phyloP scores from a whole-genome alignment of 2,888 invertebrate genomes.

The Tillus elongatus region DNA sequence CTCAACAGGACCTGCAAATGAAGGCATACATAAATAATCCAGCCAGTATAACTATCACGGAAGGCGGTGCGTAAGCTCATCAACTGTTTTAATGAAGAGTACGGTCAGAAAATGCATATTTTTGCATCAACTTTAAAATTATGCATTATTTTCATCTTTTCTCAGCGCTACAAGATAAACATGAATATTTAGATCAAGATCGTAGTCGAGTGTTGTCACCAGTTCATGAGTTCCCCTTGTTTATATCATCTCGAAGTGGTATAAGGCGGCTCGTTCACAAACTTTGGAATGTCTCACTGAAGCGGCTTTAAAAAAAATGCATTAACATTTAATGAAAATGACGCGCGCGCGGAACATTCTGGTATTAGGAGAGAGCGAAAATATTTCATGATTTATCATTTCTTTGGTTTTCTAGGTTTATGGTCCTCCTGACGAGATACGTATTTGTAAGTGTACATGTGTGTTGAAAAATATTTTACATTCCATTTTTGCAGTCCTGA shows the following conservation, averaged over 20 bases:
- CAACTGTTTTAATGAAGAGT: background rate
- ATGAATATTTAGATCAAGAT: constrained; percentile 10
- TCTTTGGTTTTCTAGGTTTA: too few relatives aligned
- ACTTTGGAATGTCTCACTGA: constrained; percentile 15
- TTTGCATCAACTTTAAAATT: constrained; percentile 1
- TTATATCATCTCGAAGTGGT: constrained; percentile 22
- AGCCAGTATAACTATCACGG: too few relatives aligned
- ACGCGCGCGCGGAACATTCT: background rate
- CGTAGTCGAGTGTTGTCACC: constrained; percentile 14
- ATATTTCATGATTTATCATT: constrained; percentile 1
- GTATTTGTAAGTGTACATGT: too few relatives aligned
- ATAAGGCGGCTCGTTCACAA: constrained; percentile 21
- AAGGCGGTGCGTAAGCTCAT: too few relatives aligned
- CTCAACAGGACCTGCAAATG: too few relatives aligned
- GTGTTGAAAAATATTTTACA: too few relatives aligned
- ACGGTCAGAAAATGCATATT: constrained; percentile 2
- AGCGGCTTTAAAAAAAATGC: constrained; percentile 21
- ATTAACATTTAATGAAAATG: constrained; percentile 26
- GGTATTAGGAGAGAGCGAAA: background rate
- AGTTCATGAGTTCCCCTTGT: constrained; percentile 22
- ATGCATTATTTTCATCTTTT: background rate
- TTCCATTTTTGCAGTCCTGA: too few relatives aligned
- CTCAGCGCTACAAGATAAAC: constrained; percentile 4
- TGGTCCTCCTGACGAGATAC: too few relatives aligned
- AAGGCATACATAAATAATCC: too few relatives aligned